These are phyloP conservation scores for Psettodes erumei DNA, from an alignment of 2,113 vertebrate genomes.

Conservation along the genomic window DNA sequence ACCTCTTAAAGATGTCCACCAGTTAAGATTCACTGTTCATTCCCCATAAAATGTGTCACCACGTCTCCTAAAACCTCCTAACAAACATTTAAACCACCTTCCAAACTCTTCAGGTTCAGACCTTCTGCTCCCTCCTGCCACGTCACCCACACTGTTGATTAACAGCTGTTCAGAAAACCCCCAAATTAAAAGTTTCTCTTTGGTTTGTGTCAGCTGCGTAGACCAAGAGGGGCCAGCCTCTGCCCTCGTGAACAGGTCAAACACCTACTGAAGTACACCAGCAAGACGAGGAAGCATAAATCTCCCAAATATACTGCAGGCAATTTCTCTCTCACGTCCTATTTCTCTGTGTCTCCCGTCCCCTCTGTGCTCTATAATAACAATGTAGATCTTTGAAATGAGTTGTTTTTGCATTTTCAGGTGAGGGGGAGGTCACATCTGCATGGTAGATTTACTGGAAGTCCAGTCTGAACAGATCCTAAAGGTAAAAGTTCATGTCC, in stretches of 20 bases:
- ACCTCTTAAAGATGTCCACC: background rate
- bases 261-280: constrained; percentile 25
- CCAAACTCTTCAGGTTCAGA: background rate
- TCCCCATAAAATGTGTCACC: background rate
- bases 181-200: background rate
- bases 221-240: constrained; percentile 30
- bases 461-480: constrained; percentile 43
- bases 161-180: constrained; percentile 13
- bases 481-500: constrained; percentile 3
- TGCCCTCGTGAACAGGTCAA: constrained; percentile 36
- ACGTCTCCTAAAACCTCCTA: background rate
- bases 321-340: background rate
- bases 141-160: constrained; percentile 21
- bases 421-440: constrained; percentile 28
- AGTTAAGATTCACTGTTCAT: background rate
- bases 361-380: constrained; percentile 2
- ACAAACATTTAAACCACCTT: background rate
- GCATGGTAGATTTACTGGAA: constrained; percentile 44
- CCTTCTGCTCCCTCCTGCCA: background rate
- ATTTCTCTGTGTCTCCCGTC: background rate
- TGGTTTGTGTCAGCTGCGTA: constrained; percentile 5
- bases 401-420: constrained; percentile 33
- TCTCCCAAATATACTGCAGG: constrained; percentile 34
- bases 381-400: constrained; percentile 23
- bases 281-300: constrained; percentile 48